Evolutionary conservation across 1,140 invertebrate genomes (phyloP), one percentile per base, ranked within the genome.

Genomic region (Adoxophyes honmai): DNA sequence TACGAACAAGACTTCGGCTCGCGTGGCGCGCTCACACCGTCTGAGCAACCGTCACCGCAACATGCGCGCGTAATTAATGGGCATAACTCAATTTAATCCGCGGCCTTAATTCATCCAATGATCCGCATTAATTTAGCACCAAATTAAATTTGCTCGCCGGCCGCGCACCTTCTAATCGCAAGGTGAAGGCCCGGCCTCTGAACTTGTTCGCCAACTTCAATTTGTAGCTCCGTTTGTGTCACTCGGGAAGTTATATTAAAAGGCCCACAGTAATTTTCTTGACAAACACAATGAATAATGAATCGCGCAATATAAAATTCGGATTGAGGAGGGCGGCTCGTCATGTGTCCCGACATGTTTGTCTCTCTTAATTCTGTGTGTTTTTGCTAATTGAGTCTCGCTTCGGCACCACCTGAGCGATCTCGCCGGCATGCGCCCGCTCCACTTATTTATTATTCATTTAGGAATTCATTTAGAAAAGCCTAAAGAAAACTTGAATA

Each of bases 291-390:
- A 83, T 79, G 80, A 87, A 82, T 85, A 81, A 87, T 71, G 75
- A 83, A 86, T 81, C 74, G 67, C 68, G 71, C 75, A 69, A 86
- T 87, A 88, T 88, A 85, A 87, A 86, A 88, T 88, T 81, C 78
- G 78, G 73, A 78, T 82, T 78, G 75, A 78, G 78, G 72, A 78
- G 70, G 70, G 66, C 73, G 71, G 70, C 67, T 73, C 73, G 64
- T 72, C 76, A 75, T 64, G 70, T 80, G 80, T 75, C 66, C 73
- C 62, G 73, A 73, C 84, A 70, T 86, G 81, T 88, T 88, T 86
- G 81, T 81, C 75, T 86, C 71, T 75, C 81, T 83, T 84, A 86
- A 86, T 82, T 82, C 76, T 88, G 81, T 86, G 76, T 85, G 75
- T 84, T 86, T 86, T 84, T 78, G 79, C 82, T 88, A 86, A 88